These are phyloP conservation scores for Cheilosia vernalis DNA, from an alignment of 2,888 invertebrate species.

Conservation along the genomic window DNA sequence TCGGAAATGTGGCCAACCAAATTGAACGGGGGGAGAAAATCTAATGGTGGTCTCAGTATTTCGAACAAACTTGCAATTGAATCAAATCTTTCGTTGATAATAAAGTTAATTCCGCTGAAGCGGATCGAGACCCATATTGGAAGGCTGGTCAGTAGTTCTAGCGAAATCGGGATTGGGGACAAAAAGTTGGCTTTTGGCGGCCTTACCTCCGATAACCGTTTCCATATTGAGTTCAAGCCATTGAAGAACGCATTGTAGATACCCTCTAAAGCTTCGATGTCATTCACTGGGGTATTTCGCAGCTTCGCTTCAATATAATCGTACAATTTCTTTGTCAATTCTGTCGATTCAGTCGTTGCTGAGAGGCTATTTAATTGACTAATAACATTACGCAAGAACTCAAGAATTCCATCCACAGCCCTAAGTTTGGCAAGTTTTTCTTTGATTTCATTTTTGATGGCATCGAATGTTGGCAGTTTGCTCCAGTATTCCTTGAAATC, in stretches of 20 bases:
- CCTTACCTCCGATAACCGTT: slow-evolving; percentile 68
- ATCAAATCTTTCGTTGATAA: slow-evolving; percentile 86
- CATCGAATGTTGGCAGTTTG: slow-evolving; percentile 83
- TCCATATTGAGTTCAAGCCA: slow-evolving; percentile 84
- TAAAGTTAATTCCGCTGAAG: slow-evolving; percentile 86
- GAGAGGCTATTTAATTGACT: slow-evolving; percentile 85
- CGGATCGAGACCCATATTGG: slow-evolving; percentile 86
- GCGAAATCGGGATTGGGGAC: slow-evolving; percentile 80
- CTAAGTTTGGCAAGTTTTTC: slow-evolving; percentile 82
- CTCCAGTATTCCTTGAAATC: slow-evolving; percentile 84
- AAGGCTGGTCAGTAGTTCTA: slow-evolving; percentile 83
- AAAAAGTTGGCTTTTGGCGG: slow-evolving; percentile 65
- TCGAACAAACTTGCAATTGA: slow-evolving; percentile 81
- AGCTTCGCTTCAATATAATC: slow-evolving; percentile 88
- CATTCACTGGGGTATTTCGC: slow-evolving; percentile 85
- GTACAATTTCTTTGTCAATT: slow-evolving; percentile 86
- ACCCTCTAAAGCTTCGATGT: slow-evolving; percentile 86
- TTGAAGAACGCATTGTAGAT: slow-evolving; percentile 85
- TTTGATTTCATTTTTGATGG: slow-evolving; percentile 77
- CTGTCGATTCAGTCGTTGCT: slow-evolving; percentile 87
- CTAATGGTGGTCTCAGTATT: slow-evolving; percentile 85
- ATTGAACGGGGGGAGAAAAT: slow-evolving; percentile 87
- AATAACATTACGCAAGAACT: slow-evolving; percentile 85
- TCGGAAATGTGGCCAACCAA: slow-evolving; percentile 89
- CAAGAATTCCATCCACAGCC: slow-evolving; percentile 85